Conservation (phyloP, 1,140 invertebrate species). For the Aphaenogaster rudis region DNA sequence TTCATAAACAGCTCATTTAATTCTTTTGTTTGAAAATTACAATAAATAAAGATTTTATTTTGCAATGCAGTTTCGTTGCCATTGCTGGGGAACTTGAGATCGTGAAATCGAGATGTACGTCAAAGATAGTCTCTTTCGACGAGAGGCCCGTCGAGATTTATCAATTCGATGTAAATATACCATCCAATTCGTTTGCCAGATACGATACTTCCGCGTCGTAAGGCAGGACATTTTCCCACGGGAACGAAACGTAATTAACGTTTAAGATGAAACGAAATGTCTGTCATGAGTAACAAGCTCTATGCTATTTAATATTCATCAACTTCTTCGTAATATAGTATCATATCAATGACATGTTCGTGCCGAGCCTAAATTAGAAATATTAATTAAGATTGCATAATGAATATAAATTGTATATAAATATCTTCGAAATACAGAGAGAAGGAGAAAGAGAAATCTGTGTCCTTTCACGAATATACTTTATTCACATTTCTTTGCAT, state of each 20-base stretch:
- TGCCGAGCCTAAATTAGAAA: slow-evolving; percentile 15
- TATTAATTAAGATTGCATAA: slow-evolving; percentile 54
- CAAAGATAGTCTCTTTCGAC: slow-evolving; percentile 45
- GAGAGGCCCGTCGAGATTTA: slow-evolving; percentile 49
- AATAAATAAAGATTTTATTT: not conserved
- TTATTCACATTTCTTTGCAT: not conserved
- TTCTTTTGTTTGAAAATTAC: not conserved
- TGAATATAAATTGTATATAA: not conserved
- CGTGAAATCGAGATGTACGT: slow-evolving; percentile 28
- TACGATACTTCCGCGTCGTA: slow-evolving; percentile 10
- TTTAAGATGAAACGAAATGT: slow-evolving; percentile 48
- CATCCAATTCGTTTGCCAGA: not conserved
- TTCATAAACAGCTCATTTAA: slow-evolving; percentile 1
- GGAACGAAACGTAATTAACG: slow-evolving; percentile 65
- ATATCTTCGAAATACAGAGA: slow-evolving; percentile 10
- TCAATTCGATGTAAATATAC: slow-evolving; percentile 57
- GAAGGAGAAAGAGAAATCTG: not conserved
- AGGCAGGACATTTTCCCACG: slow-evolving; percentile 1
- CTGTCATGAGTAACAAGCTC: not conserved
- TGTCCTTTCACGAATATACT: not conserved
- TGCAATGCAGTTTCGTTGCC: not conserved
- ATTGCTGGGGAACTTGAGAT: slow-evolving; percentile 34
- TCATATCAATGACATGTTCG: not conserved
- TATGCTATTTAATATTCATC: slow-evolving; percentile 2
- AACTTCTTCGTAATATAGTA: slow-evolving; percentile 21